These are phyloP conservation scores for Ellobium chinense DNA, from an alignment of 2,888 invertebrate species.

Conservation along the genomic window DNA sequence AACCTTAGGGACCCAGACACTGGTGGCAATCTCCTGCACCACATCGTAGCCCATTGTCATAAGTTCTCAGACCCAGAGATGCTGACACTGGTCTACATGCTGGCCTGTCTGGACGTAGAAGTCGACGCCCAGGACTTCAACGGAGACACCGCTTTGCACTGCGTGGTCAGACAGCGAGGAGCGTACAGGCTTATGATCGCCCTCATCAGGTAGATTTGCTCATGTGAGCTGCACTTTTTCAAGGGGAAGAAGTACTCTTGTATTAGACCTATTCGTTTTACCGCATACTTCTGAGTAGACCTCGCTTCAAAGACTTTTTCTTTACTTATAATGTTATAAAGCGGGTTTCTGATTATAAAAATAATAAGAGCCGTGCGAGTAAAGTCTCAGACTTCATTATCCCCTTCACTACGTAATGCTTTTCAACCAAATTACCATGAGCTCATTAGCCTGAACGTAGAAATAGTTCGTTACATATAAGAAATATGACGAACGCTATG, in stretches of 20 bases:
- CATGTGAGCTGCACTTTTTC: too few species aligned
- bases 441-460: too few species aligned
- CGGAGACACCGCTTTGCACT: constrained; percentile 69
- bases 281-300: neutral
- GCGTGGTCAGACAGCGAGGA: constrained; percentile 63
- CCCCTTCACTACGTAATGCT: too few species aligned
- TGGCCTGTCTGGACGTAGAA: constrained; percentile 70
- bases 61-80: constrained; percentile 67
- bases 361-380: too few species aligned
- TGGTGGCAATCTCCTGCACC: constrained; percentile 68
- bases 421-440: too few species aligned
- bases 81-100: constrained; percentile 69
- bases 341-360: too few species aligned
- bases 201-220: constrained; percentile 72
- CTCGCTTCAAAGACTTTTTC: too few species aligned
- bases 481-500: too few species aligned
- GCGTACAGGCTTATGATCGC: constrained; percentile 69
- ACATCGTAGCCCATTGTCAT: constrained; percentile 64
- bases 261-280: neutral
- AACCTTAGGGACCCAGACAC: constrained; percentile 64
- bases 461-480: too few species aligned
- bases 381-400: too few species aligned
- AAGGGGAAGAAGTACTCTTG: neutral
- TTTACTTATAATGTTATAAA: too few species aligned
- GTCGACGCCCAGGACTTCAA: constrained; percentile 66